A percentile compares a stretch with the other conserved stretches of the same genome.
phyloP scores from a whole-genome alignment of 2,888 invertebrate species.

The Epinotia bilunana region DNA sequence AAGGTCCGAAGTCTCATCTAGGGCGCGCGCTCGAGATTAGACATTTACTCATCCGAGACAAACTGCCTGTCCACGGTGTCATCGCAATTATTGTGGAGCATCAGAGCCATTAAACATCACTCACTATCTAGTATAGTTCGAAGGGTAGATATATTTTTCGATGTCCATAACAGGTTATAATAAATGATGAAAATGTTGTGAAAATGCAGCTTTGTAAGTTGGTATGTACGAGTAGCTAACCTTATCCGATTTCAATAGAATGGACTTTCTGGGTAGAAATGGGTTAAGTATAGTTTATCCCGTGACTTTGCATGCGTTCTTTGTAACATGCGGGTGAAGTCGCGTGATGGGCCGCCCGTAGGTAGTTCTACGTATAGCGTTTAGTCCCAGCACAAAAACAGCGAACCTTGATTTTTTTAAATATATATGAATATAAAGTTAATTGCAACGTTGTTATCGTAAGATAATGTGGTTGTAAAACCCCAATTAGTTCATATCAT shows the following conservation, averaged over 20 bases:
- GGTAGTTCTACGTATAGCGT: too few relatives aligned
- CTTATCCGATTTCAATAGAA: too few relatives aligned
- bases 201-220: too few relatives aligned
- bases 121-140: not conserved
- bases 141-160: not conserved
- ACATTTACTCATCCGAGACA: not conserved
- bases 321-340: too few relatives aligned
- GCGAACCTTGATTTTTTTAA: not conserved
- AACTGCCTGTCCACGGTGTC: not conserved
- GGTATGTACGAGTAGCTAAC: too few relatives aligned
- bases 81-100: conserved; percentile 2
- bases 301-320: too few relatives aligned
- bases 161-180: not conserved
- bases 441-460: conserved; percentile 21
- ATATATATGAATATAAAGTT: not conserved
- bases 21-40: not conserved
- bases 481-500: conserved; percentile 12
- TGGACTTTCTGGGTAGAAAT: too few relatives aligned
- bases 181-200: too few relatives aligned
- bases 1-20: not conserved
- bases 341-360: too few relatives aligned
- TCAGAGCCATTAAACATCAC: not conserved
- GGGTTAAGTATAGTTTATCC: too few relatives aligned
- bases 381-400: too few relatives aligned
- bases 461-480: conserved; percentile 9